Conservation (phyloP, 2,888 invertebrate genomes). For the Epinotia brunnichana region DNA sequence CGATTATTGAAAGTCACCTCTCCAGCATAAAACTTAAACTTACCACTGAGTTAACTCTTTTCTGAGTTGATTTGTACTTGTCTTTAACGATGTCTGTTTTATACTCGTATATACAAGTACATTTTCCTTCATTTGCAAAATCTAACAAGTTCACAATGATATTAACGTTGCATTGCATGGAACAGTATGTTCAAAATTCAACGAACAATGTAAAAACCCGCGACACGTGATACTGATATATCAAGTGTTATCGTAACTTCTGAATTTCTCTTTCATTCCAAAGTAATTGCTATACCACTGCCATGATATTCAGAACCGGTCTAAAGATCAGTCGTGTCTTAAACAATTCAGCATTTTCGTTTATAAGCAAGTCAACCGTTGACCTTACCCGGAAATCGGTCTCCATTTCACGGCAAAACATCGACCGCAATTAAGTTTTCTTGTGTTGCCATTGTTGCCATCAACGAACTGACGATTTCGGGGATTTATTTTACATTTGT, state of each 20-base stretch:
- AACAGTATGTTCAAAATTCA: not conserved
- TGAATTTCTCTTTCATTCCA: constrained; percentile 38
- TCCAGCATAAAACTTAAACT: not conserved
- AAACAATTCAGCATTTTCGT: constrained; percentile 25
- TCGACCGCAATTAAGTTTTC: not conserved
- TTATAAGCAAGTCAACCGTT: constrained; percentile 15
- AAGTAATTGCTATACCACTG: constrained; percentile 30
- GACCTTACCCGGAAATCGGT: constrained; percentile 12
- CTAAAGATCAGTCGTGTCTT: constrained; percentile 17
- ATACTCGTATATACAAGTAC: too few species aligned
- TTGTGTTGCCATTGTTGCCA: not conserved
- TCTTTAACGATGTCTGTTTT: not conserved
- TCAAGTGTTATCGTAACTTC: constrained; percentile 14
- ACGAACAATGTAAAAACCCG: constrained; percentile 2
- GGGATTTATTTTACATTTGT: not conserved
- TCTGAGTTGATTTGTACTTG: not conserved
- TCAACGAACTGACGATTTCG: not conserved
- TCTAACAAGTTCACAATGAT: not conserved
- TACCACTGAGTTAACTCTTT: not conserved
- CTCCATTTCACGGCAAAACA: constrained; percentile 14
- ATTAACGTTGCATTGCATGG: not conserved
- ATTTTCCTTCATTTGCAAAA: not conserved
- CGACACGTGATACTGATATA: constrained; percentile 3
- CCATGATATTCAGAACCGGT: constrained; percentile 39
- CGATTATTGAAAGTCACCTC: not conserved